Conservation (phyloP, 2,113 vertebrate genomes). For the Cariama cristata region DNA sequence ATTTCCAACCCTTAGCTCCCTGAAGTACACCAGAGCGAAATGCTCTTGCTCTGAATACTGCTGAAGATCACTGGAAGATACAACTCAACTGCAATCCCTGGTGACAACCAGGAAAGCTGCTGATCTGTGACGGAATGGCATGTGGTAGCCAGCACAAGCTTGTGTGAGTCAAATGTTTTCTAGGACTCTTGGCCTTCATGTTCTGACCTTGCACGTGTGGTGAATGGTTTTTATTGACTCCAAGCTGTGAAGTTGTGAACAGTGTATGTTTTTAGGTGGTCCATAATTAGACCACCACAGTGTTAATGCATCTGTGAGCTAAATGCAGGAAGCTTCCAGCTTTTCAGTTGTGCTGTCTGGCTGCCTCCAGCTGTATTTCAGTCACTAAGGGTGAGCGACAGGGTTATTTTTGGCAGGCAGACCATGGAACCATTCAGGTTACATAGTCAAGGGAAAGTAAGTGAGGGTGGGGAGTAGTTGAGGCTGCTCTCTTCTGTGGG, state of each 20-base stretch:
- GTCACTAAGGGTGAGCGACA: accelerated
- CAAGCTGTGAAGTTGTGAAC: neutral
- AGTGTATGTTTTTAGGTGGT: neutral
- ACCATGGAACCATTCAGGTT: neutral
- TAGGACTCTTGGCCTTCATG: neutral
- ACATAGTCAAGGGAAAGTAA: neutral
- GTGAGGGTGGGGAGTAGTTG: neutral
- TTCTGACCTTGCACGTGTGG: neutral
- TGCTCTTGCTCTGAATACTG: neutral
- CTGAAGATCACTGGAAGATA: neutral
- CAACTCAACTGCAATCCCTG: neutral
- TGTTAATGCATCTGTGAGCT: neutral
- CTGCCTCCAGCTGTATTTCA: neutral
- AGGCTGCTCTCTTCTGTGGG: neutral
- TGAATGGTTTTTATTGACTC: neutral
- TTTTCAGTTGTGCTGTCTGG: neutral
- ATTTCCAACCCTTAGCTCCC: neutral
- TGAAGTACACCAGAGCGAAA: neutral
- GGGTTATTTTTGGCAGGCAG: neutral
- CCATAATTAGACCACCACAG: neutral
- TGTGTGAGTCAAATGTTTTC: neutral
- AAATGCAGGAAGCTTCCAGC: neutral
- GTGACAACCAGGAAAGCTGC: neutral
- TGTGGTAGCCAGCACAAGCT: neutral
- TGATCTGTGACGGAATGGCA: neutral